Evolutionary conservation across 2,797 vertebrate species (phyloP).

Genomic region (Malurus splendens): DNA sequence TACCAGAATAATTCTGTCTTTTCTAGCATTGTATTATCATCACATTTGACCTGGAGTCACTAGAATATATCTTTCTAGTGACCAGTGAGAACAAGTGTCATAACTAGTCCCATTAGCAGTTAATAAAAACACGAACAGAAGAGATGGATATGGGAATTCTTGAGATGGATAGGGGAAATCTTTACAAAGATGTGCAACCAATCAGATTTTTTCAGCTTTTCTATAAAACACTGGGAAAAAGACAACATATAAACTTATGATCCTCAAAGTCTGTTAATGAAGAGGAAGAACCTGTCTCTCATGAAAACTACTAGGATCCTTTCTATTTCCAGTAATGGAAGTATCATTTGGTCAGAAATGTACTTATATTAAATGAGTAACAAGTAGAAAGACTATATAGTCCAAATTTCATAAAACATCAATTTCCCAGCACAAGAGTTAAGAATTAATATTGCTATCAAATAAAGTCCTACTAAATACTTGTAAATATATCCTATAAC

Average conservation of each 20-base stretch:
- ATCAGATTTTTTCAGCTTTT: not conserved
- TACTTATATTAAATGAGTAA: not conserved
- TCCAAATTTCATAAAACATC: not conserved
- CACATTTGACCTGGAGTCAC: not conserved
- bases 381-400: not conserved
- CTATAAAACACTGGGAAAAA: not conserved
- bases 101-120: not conserved
- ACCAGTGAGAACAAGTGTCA: not conserved
- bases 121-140: not conserved
- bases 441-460: not conserved
- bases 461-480: not conserved
- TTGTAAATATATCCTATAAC: not conserved
- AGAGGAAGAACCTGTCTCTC: not conserved
- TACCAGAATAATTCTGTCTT: not conserved
- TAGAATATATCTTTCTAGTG: not conserved
- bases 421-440: not conserved
- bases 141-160: not conserved
- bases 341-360: not conserved
- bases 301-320: not conserved
- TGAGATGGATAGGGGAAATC: not conserved
- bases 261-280: not conserved
- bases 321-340: not conserved
- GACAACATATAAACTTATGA: not conserved
- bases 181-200: not conserved
- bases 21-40: not conserved